Evolutionary conservation across 1,140 invertebrate species (phyloP).

Genomic region (Macrotrachela quadricornifera): DNA sequence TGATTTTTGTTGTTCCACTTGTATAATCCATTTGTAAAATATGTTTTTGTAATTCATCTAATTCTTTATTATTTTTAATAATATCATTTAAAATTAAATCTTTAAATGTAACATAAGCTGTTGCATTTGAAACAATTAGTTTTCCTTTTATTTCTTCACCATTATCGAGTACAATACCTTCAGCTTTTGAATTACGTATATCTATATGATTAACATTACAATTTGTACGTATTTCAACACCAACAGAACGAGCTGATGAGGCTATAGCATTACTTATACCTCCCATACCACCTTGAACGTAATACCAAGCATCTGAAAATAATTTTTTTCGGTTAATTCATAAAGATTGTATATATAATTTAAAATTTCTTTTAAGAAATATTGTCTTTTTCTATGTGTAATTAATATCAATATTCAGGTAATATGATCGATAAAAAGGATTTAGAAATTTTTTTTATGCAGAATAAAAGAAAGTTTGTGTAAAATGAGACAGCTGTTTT

Average conservation of each 20-base stretch:
- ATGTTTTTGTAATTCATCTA: constrained; percentile 8
- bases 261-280: constrained; percentile 35
- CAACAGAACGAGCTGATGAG: constrained; percentile 28
- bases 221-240: constrained; percentile 35
- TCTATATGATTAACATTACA: constrained; percentile 7
- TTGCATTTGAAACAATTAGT: constrained; percentile 38
- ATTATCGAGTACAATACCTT: constrained; percentile 31
- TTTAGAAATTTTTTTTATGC: no score
- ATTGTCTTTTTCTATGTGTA: no score
- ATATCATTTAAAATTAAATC: constrained; percentile 12
- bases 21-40: constrained; percentile 33
- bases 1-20: constrained; percentile 41
- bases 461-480: no score
- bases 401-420: no score
- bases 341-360: no score
- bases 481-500: no score
- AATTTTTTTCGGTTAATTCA: no score
- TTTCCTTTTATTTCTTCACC: constrained; percentile 32
- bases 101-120: constrained; percentile 35
- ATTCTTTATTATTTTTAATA: background rate
- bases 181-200: background rate
- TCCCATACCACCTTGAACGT: constrained; percentile 42
- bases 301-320: constrained; percentile 32
- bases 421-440: no score
- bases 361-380: background rate